phyloP scores from a whole-genome alignment of 2,113 vertebrate genomes.

The Pteruthius melanotis region DNA sequence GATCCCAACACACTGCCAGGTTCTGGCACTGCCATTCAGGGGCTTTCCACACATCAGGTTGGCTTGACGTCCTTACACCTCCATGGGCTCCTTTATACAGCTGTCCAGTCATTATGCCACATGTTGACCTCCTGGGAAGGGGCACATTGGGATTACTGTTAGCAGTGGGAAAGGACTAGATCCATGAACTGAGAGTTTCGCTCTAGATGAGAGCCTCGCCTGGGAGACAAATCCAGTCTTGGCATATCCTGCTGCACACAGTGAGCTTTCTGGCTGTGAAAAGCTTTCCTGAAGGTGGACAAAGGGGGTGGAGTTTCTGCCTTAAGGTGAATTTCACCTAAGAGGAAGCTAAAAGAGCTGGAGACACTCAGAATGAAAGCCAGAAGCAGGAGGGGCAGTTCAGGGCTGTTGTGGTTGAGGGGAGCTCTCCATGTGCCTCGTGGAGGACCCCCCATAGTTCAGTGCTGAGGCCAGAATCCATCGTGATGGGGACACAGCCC shows the following conservation, averaged over 20 bases:
- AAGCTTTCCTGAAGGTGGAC: background rate
- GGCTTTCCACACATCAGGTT: background rate
- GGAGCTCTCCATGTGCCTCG: rapidly evolving
- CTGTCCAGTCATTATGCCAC: background rate
- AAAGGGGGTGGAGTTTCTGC: background rate
- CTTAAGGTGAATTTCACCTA: background rate
- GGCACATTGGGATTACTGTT: background rate
- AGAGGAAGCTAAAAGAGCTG: background rate
- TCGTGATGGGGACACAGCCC: background rate
- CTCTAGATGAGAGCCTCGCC: background rate
- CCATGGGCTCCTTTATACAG: background rate
- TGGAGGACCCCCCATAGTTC: rapidly evolving
- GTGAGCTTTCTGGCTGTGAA: background rate
- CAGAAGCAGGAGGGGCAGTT: background rate
- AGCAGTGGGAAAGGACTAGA: background rate
- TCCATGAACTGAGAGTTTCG: background rate
- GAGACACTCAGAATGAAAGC: background rate
- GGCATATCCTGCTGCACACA: background rate
- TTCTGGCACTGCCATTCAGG: background rate
- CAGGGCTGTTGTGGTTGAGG: background rate
- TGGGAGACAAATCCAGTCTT: background rate
- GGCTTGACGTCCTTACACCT: rapidly evolving
- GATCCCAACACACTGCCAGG: rapidly evolving
- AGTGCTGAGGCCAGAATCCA: background rate
- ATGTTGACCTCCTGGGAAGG: background rate